Evolutionary conservation across 2,113 vertebrate species (phyloP), one percentile per base, ranked within the genome.

Genomic region (Barnardius zonarius): DNA sequence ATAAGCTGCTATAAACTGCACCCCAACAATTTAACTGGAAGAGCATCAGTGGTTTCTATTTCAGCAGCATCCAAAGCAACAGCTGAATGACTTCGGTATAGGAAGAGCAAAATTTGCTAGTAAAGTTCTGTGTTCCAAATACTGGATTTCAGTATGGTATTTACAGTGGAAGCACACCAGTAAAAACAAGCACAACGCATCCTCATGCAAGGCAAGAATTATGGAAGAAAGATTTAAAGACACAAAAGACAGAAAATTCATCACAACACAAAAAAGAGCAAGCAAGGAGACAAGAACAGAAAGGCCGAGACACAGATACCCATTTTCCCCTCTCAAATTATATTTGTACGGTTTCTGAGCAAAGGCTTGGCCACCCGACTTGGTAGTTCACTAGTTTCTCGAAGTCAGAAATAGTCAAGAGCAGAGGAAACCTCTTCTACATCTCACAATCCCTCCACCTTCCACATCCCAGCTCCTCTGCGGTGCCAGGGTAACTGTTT

Each of bases 401-500:
- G 5, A 39, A 74, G 44, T 33, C 59, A 89, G 49, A 82, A 62
- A 41, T 37, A 83, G 44, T 17, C 17, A 82, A 41, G 13, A 73
- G 44, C 64, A 92, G 48, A 78, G 18, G n/a, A 82, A 94, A 77
- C 22, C 74, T 82, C 10, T 54, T 31, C 28, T 31, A 5, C 41
- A 62, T 35, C 70, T 85, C 86, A 25, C 68, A 73, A 4, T 59
- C 39, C 69, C 80, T 74, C 51, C 61, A 88, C 64, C 51, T 80
- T 81, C 11, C 66, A 76, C 81, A 82, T 37, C 81, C 80, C 35
- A n/a, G 61, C 52, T 86, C 62, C 86, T 85, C 74, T 79, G 62
- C 1, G 8, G 86, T 92, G 86, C 86, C 91, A 79, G 24, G 48
- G 86, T 75, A 95, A 87, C 94, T 91, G 81, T 93, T 95, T 93